Evolutionary conservation across 1,140 invertebrate species (phyloP), one percentile per base, ranked within the genome.

Genomic region (Nymphalis io): DNA sequence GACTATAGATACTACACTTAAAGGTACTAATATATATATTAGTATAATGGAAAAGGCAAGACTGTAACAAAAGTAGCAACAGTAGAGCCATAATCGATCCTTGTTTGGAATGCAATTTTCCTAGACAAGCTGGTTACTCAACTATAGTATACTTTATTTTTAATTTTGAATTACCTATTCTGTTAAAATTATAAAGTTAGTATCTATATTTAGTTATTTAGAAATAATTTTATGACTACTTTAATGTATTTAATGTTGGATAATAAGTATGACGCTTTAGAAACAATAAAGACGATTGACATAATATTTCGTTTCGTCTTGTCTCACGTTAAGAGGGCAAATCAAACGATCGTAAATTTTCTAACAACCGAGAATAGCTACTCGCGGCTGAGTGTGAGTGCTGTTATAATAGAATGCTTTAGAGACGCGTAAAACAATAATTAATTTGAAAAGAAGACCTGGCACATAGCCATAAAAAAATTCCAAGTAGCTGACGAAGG

Each of bases 401-500:
- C 80, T 84, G 80, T 87, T 90, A 85, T 91, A 90, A 84, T 83
- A 84, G 83, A 84, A 88, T 84, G 75, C 78, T 88, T 88, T 81
- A 85, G 78, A 87, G 79, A 73, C 72, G 79, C 80, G 83, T 89
- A 85, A 88, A 90, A 90, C 79, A 85, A 90, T 91, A 88, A 91
- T 91, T 90, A 90, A 91, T 90, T 84, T 86, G 77, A 84, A 87
- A 87, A 85, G 80, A 88, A 82, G 71, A 79, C 74, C 72, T 91
- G 89, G 89, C 89, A 89, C 72, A 64, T 72, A 58, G 81, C 89
- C 89, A 91, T 77, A 51, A 59, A 79, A 81, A 85, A 83, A 84
- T 84, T 82, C 84, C 73, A 60, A 38, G 48, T 53, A 57, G 33
- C 58, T 66, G 69, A 66, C 69, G 63, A 62, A 64, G 61, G 42